Base-by-base conservation (phyloP, 2,888 invertebrate species). In the Odontocerum albicorne region DNA sequence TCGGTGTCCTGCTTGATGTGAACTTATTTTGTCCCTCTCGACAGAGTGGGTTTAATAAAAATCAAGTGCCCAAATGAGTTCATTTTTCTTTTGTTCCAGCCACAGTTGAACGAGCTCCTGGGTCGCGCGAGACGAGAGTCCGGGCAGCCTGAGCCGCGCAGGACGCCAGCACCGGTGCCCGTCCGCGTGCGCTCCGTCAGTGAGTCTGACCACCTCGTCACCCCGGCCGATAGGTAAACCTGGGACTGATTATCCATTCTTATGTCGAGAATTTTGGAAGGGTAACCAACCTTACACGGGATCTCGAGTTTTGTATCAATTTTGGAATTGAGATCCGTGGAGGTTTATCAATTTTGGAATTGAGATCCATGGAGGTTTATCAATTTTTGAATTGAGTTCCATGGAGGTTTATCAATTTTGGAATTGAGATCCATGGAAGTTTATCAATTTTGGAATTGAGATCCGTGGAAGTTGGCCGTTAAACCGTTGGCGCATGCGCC, bases 51-150 rank as follows among this genome's bases (percentile, higher is more conserved):
- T n/a, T n/a, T n/a, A n/a, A n/a, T n/a, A n/a, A n/a, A n/a, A n/a
- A n/a, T n/a, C n/a, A n/a, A n/a, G n/a, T n/a, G n/a, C n/a, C n/a
- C n/a, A n/a, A n/a, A n/a, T n/a, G n/a, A n/a, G n/a, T n/a, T n/a
- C n/a, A n/a, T n/a, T n/a, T n/a, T n/a, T n/a, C n/a, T 40, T 16
- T 20, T 27, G n/a, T 19, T 45, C 31, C 70, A 83, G 82, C 82
- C 80, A 1, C 78, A 79, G 60, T 71, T 81, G 67, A 81, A 80
- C 68, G 81, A 80, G 71, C 66, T 80, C 66, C 70, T 80, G 2
- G 67, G 73, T 7, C 69, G 67, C 35, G 73, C 74, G 13, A 65
- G 71, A 2, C 60, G 64, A 33, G 74, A 74, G 2, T 65, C 70
- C 60, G 62, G 69, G 50, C 63, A 67, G 22, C 66, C 67, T 3